Evolutionary conservation across 2,888 invertebrate genomes (phyloP).

Genomic region (Chalcis sispes): DNA sequence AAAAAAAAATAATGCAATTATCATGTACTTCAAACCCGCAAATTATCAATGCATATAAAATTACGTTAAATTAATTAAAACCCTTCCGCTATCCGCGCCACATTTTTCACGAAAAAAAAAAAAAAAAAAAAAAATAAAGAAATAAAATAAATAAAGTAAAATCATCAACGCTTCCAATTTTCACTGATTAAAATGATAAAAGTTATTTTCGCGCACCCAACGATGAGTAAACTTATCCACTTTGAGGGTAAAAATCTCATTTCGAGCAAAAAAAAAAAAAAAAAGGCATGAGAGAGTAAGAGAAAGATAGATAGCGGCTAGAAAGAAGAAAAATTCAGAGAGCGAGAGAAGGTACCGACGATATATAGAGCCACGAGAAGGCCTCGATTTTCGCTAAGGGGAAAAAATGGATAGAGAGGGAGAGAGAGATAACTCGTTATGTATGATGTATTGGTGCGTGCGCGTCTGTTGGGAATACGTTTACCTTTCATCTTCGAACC

Average conservation of each 20-base stretch:
- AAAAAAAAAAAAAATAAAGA: too few relatives aligned
- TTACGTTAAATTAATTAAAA: too few relatives aligned
- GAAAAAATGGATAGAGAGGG: too few relatives aligned
- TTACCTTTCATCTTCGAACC: background rate
- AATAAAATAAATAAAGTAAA: too few relatives aligned
- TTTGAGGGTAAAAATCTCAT: conserved; percentile 10
- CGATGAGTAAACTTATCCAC: background rate
- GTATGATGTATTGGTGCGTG: conserved; percentile 31
- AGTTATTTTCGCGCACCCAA: too few relatives aligned
- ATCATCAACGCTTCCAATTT: too few relatives aligned
- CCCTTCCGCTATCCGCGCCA: too few relatives aligned
- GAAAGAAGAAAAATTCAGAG: background rate
- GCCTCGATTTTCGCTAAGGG: conserved; percentile 33
- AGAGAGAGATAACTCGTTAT: conserved; percentile 41
- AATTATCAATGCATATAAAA: too few relatives aligned
- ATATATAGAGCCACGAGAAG: background rate
- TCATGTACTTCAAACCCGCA: too few relatives aligned
- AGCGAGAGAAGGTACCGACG: background rate
- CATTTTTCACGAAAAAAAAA: too few relatives aligned
- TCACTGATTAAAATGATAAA: too few relatives aligned
- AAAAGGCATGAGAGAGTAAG: background rate
- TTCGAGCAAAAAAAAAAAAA: background rate
- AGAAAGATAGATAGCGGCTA: background rate
- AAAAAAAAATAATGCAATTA: too few relatives aligned
- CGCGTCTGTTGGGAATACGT: conserved; percentile 15